Evolutionary conservation across 2,797 vertebrate species (phyloP), one percentile per base, ranked within the genome.

Genomic region (Chelonia mydas): DNA sequence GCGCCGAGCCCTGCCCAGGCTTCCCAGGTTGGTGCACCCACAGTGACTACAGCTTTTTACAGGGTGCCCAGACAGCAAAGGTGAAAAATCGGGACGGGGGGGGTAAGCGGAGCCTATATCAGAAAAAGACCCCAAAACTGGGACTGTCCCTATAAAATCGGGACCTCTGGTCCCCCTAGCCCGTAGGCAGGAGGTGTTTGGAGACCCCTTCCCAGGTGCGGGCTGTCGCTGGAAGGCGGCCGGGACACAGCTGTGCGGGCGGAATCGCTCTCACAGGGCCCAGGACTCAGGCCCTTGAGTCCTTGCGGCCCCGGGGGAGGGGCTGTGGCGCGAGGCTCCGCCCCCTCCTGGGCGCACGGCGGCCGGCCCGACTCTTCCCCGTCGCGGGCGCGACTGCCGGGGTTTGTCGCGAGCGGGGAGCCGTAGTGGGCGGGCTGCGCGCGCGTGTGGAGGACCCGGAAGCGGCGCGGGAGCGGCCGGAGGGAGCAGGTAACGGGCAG

Each of bases 391-490:
- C 78, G 27, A 21, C 19, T 45, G 76, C 28, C 19, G 55, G 27
- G 49, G 37, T 11, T 72, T 88, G 61, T 3, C 82, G 59, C 19
- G 12, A 8, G 76, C 16, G 27, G 59, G 23, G 51, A 61, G 45
- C 86, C 76, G 82, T 92, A 81, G 16, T 12, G 13, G 37, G 17
- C 15, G 55, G 74, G 31, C 9, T 2, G 49, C 51, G 27, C 90
- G 45, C 79, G 90, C 74, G 90, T 33, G 90, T 45, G 78, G 7
- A 45, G 11, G 7, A 21, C 49, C 11, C 77, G 93, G 95, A 94
- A 94, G 91, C 53, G 86, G 83, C 33, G 89, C 37, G 85, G n/a
- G 57, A 47, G 84, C 41, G 3, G n/a, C 81, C 16, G 19, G 19
- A 51, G 47, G 19, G 25, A 51, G 47, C 15, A 80, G 87, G 55